Evolutionary conservation across 2,888 invertebrate species (phyloP), one percentile per base, ranked within the genome.

Genomic region (Ariolimax columbianus): DNA sequence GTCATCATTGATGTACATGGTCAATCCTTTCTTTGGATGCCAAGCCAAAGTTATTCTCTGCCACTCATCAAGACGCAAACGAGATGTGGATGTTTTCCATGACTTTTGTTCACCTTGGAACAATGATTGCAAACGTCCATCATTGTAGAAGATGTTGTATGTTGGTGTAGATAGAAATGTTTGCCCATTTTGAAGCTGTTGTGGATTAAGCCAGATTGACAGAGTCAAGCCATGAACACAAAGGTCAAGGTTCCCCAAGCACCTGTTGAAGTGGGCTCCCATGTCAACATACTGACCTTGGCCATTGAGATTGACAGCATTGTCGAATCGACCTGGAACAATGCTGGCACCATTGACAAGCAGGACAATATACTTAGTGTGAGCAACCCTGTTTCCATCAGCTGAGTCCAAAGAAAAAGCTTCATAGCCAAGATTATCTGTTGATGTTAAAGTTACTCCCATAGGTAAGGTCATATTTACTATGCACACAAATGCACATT

Each of bases 41-140:
- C 94, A 94, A n/a, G 93, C 91, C 85, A 93, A 66, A 38, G 92
- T 91, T 11, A 94, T 88, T 33, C 89, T 89, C 83, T 93, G 92
- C 93, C 93, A 94, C 19, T 89, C 84, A 40, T 91, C 88, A 17
- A 86, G 81, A 14, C 82, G 84, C 70, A 93, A 82, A 11, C 83
- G 82, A 36, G 89, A 86, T 0, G 92, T 90, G 4, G 88, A 86
- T 9, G 91, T 91, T 11, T 89, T 88, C 93, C 93, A 94, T 0
- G 88, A 86, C 77, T 89, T 90, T 0, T 88, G 89, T 11, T 85
- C 70, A 7, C 89, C 87, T 51, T 86, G 85, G 85, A 92, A 92
- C 73, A 88, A 89, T n/a, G 92, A 89, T 36, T 89, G 88, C 40
- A 93, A 88, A 70, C 89, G 82, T 14, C 91, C 90, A 85, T 92